A percentile compares a stretch with the other conserved stretches of the same genome.
These are phyloP conservation scores for Metellina segmentata DNA, from an alignment of 2,888 invertebrate species.

Conservation along the genomic window DNA sequence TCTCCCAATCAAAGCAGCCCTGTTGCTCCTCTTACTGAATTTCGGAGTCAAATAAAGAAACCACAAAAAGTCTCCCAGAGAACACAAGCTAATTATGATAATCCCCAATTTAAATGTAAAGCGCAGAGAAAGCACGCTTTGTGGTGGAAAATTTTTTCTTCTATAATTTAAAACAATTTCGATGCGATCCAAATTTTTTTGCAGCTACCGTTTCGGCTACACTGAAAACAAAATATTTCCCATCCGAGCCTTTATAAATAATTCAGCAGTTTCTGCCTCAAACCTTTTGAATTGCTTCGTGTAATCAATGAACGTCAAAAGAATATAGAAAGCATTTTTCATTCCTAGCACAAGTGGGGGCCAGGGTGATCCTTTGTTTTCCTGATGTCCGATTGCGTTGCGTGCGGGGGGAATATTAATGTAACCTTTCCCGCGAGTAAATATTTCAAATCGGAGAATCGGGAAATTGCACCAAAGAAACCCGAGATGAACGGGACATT, in stretches of 20 bases:
- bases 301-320: conserved; percentile 16
- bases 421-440: background rate
- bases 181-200: background rate
- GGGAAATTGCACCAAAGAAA: background rate
- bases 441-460: background rate
- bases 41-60: background rate
- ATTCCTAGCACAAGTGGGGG: background rate
- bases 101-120: background rate
- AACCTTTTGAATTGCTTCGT: background rate
- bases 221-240: background rate
- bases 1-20: background rate
- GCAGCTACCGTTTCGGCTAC: too few species aligned
- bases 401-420: background rate
- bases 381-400: conserved; percentile 10
- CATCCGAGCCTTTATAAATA: conserved; percentile 7
- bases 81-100: background rate
- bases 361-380: background rate
- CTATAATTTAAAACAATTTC: background rate
- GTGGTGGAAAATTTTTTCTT: background rate
- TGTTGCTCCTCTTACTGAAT: background rate
- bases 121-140: background rate
- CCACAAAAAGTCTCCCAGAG: background rate
- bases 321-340: conserved; percentile 4
- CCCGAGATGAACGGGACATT: background rate
- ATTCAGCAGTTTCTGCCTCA: background rate